Evolutionary conservation across 2,113 vertebrate genomes (phyloP).

Genomic region (Crotalus horridus): DNA sequence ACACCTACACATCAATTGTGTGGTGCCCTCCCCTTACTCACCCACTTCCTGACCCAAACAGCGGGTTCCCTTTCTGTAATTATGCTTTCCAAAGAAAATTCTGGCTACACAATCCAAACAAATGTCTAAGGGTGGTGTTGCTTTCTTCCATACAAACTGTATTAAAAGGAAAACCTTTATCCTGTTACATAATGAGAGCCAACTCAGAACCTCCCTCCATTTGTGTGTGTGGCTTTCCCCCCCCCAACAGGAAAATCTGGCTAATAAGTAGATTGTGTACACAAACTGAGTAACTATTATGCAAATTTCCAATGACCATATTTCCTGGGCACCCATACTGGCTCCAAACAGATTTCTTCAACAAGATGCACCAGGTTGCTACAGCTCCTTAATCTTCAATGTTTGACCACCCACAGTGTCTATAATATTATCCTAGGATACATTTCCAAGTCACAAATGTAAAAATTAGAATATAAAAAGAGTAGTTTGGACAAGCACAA

Average conservation of each 20-base stretch:
- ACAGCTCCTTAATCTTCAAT: not conserved
- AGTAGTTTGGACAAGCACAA: not conserved
- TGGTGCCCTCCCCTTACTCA: not conserved
- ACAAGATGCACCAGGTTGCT: not conserved
- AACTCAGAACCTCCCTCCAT: not conserved
- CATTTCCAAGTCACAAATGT: not conserved
- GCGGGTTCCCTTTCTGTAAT: constrained; percentile 30
- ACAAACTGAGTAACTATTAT: not conserved
- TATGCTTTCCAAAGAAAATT: constrained; percentile 41
- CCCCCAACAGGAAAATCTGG: not conserved
- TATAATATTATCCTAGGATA: not conserved
- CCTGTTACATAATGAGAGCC: constrained; percentile 27
- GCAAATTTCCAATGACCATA: not conserved
- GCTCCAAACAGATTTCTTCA: not conserved
- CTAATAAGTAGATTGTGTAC: not conserved
- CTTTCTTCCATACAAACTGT: not conserved
- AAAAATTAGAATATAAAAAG: not conserved
- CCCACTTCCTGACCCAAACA: constrained; percentile 35
- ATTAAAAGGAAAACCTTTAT: constrained; percentile 31
- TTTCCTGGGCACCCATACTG: not conserved
- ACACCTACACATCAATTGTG: constrained; percentile 37
- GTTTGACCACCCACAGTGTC: not conserved
- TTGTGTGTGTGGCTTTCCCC: not conserved
- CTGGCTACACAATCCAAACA: constrained; percentile 48
- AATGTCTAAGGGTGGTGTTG: constrained; percentile 22